Evolutionary conservation across 2,797 vertebrate genomes (phyloP).

Genomic region (Catamblyrhynchus diadema): DNA sequence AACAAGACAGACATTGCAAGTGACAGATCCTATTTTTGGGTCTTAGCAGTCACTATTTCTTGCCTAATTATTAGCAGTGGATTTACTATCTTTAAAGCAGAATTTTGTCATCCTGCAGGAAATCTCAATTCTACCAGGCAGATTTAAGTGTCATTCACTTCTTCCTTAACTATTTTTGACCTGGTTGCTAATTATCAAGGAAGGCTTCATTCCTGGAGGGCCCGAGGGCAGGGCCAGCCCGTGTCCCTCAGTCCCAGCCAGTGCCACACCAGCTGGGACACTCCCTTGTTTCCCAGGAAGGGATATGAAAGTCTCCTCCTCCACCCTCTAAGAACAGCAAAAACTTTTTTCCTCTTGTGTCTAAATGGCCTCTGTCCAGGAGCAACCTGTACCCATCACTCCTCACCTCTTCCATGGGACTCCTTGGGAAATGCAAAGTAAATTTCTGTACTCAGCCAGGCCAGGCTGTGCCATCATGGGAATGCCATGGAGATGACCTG

Average conservation of each 20-base stretch:
- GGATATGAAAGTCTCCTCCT: background rate
- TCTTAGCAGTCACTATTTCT: background rate
- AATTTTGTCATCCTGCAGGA: constrained; percentile 39
- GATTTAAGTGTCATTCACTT: background rate
- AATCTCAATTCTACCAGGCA: constrained; percentile 3
- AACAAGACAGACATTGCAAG: background rate
- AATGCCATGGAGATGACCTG: background rate
- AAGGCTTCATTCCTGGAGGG: background rate
- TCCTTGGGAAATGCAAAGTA: background rate
- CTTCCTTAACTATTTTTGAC: background rate
- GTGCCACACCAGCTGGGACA: background rate
- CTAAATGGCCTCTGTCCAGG: background rate
- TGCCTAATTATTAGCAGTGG: constrained; percentile 11
- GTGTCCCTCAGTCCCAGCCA: background rate
- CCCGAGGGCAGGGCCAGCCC: accelerated
- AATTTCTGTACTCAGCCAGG: background rate
- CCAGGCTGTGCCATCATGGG: background rate
- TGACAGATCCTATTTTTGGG: background rate
- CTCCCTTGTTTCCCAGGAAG: background rate
- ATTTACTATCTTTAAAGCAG: constrained; percentile 39
- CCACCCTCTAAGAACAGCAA: background rate
- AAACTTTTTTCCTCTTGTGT: too few relatives aligned
- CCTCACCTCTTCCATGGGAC: accelerated
- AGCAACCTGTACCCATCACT: background rate
- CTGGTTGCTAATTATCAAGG: background rate